Conservation (phyloP, 2,113 vertebrate species). For the Malurus elegans region DNA sequence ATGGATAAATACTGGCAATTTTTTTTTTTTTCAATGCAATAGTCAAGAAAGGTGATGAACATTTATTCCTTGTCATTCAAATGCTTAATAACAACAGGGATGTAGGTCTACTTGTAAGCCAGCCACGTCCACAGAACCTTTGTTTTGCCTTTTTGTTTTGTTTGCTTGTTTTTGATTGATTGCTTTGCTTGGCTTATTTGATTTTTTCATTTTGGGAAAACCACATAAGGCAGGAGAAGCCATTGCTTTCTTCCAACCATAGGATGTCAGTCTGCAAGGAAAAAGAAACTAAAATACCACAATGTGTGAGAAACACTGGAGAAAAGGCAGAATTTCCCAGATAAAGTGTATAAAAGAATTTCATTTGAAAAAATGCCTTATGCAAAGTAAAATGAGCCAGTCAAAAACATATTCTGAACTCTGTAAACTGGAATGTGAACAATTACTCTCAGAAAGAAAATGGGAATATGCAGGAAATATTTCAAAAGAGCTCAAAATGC, state of each 20-base stretch:
- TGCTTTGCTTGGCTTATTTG: background rate
- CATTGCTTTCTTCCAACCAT: background rate
- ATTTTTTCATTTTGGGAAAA: background rate
- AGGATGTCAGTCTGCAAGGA: background rate
- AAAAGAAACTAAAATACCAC: background rate
- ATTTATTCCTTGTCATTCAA: background rate
- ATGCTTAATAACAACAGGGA: background rate
- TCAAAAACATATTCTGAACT: background rate
- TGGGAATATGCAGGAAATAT: background rate
- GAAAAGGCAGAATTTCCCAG: background rate
- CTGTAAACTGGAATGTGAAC: background rate
- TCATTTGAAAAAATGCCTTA: background rate
- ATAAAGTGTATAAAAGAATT: background rate
- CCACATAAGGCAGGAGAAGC: background rate
- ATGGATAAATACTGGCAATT: background rate
- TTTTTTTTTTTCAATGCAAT: background rate
- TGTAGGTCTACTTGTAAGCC: background rate
- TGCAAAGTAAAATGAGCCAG: background rate
- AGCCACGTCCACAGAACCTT: background rate
- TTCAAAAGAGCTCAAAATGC: conserved; percentile 9
- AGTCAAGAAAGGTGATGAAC: background rate
- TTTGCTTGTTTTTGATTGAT: background rate
- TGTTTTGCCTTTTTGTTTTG: background rate
- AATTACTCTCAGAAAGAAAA: conserved; percentile 11
- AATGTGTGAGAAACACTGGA: background rate